Evolutionary conservation across 2,888 invertebrate genomes (phyloP), one percentile per base, ranked within the genome.

Genomic region (Melanargia galathea): DNA sequence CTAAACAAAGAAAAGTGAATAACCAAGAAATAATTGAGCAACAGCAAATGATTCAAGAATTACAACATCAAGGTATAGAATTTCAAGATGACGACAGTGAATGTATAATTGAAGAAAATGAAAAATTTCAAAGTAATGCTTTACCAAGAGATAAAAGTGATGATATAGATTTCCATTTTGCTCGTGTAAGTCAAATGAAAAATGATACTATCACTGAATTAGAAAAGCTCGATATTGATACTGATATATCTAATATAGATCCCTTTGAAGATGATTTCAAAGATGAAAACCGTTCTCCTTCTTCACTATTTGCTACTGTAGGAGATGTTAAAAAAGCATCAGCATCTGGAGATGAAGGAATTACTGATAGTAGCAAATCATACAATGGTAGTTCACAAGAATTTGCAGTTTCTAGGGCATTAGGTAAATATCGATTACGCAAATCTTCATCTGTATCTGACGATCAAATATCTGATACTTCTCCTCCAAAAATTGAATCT

Each of bases 341-440:
- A 0, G 90, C 88, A 26, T 89, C 92, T 33, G 93, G 93, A 22
- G 94, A 94, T 70, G 94, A 94, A 77, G 82, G 82, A 22, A 89
- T 92, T 20, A 93, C 87, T 70, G 93, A 93, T 68, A 92, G 87
- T 54, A 90, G 85, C 67, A 90, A 90, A 70, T 87, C 91, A 1
- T 93, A 93, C 62, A 92, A 93, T 65, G 94, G 94, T 20, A 93
- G 95, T 16, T 95, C 95, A 10, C 95, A 96, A 93, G 96, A 96
- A 79, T 96, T 96, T 82, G 96, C 96, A 0, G 96, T 96, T 0
- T 96, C 96, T 0, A 87, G 96, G 76, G 96, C 96, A 0, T 85
- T 96, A 24, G 96, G 96, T 24, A 96, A 96, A 84, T 96, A 96
- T 78, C 91, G 96, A 51, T 92, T 95, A 70, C 92, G 95, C 67